Base-by-base conservation (phyloP, 92 coral and sea anemone species). In the Desmophyllum pertusum region DNA sequence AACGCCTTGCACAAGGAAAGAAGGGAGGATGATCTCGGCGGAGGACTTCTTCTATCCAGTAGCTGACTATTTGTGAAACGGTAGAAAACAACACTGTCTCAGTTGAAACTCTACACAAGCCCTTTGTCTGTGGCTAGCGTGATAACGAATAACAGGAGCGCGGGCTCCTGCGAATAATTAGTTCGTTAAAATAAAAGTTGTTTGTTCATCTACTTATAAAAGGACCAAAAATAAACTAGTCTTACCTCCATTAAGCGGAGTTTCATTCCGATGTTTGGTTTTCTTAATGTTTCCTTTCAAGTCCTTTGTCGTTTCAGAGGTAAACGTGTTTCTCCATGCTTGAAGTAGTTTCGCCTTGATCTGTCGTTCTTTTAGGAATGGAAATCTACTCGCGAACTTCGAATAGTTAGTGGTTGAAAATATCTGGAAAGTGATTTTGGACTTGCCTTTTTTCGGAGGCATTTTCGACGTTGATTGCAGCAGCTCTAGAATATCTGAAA, bases 331-430 rank as follows among this genome's bases (percentile, higher is more conserved):
- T 57, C 45, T 82, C 98, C 98, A 96, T 6, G 92, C 84, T n/a
- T 93, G 82, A 61, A 52, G 84, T 23, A 96, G 84, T 80, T 96
- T 96, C 10, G 96, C 93, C 21, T 87, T 88, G 50, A 94, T 94
- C 85, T 96, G 98, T 76, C 83, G 88, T 15, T 75, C 57, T 53
- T 87, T 89, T 23, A 96, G 88, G 84, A 94, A 96, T 17, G 98
- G 98, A 84, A 88, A 94, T 84, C 75, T 94, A 57, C 76, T 95
- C 31, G 83, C 75, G 31, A 94, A 66, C 86, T 73, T 90, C 50
- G 92, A 84, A 78, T 83, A 74, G 81, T 94, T 89, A 37, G 85
- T 79, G 68, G 57, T 43, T 31, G 86, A 88, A 68, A 89, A 96
- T 11, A 83, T 75, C 75, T 92, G 92, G 84, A 94, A 87, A 75